These are phyloP conservation scores for Galaxias olidus DNA, from an alignment of 2,797 vertebrate species.

Conservation along the genomic window DNA sequence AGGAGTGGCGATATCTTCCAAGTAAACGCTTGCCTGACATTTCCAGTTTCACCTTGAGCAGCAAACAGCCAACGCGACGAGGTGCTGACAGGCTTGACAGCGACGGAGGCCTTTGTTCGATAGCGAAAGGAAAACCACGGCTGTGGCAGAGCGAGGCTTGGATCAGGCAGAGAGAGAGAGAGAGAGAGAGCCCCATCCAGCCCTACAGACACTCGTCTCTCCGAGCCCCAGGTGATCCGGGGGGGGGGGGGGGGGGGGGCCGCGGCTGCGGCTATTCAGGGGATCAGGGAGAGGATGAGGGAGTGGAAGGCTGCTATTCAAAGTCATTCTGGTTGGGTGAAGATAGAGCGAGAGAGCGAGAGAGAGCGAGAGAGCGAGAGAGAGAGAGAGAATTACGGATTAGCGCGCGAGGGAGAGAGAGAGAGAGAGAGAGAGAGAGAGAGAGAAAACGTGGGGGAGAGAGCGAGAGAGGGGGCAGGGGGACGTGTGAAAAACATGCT, in stretches of 20 bases:
- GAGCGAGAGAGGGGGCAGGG: too few relatives aligned
- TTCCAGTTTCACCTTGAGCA: conserved; percentile 47
- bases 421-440: too few relatives aligned
- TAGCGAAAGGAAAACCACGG: conserved; percentile 61
- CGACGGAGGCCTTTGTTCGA: neutral
- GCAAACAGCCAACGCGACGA: too few relatives aligned
- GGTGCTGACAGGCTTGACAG: neutral
- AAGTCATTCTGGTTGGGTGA: conserved; percentile 33
- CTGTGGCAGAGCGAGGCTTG: neutral
- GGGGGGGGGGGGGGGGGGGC: conserved; percentile 47
- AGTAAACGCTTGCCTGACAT: neutral
- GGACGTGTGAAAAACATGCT: too few relatives aligned
- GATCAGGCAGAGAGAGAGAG: neutral
- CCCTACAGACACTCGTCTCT: neutral
- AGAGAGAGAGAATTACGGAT: too few relatives aligned
- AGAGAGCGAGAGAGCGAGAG: too few relatives aligned
- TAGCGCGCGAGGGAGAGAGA: too few relatives aligned
- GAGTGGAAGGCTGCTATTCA: conserved; percentile 34
- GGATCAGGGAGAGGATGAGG: conserved; percentile 39
- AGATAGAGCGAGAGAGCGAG: conserved; percentile 3
- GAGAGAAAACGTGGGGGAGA: too few relatives aligned
- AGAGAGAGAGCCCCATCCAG: neutral
- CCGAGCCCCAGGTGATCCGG: conserved; percentile 47
- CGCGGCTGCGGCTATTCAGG: conserved; percentile 48
- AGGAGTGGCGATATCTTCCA: neutral